phyloP scores from a whole-genome alignment of 2,797 vertebrate genomes.

The Lindbergichthys nudifrons region DNA sequence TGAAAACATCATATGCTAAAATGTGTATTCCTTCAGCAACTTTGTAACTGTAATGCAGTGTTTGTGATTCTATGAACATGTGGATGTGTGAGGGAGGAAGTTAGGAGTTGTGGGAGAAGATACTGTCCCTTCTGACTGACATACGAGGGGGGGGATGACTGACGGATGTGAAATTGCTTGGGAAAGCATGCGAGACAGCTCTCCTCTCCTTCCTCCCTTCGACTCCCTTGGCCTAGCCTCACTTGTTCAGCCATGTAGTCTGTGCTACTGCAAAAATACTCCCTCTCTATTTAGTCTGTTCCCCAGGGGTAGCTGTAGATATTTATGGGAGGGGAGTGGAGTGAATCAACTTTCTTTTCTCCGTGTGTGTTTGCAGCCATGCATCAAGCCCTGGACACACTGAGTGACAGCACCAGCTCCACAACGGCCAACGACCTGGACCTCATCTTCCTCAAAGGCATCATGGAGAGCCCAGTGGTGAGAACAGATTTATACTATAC shows the following conservation, averaged over 20 bases:
- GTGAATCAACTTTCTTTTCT: conserved; percentile 36
- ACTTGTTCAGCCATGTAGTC: conserved; percentile 8
- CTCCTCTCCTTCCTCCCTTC: conserved; percentile 10
- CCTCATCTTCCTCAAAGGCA: conserved; percentile 96
- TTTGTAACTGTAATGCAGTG: conserved; percentile 19
- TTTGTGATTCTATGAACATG: not conserved
- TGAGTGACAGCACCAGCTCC: conserved; percentile 92
- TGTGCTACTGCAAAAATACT: conserved; percentile 36
- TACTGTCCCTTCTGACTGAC: conserved; percentile 52
- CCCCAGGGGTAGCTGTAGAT: conserved; percentile 37
- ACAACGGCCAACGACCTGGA: conserved; percentile 94
- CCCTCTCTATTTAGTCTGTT: conserved; percentile 38
- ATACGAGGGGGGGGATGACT: conserved; percentile 51
- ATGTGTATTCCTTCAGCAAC: conserved; percentile 23
- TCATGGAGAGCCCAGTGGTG: conserved; percentile 98
- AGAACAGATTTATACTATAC: conserved; percentile 73
- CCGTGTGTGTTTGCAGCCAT: conserved; percentile 83
- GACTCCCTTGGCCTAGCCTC: conserved; percentile 28
- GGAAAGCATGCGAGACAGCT: conserved; percentile 61
- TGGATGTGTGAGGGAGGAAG: no score
- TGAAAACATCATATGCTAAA: conserved; percentile 3
- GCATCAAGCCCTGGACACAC: conserved; percentile 94
- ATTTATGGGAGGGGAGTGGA: conserved; percentile 1
- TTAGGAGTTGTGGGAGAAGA: conserved; percentile 60
- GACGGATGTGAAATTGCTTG: conserved; percentile 72